Conservation (phyloP, 2,888 invertebrate genomes). For the Brenthis daphne region DNA sequence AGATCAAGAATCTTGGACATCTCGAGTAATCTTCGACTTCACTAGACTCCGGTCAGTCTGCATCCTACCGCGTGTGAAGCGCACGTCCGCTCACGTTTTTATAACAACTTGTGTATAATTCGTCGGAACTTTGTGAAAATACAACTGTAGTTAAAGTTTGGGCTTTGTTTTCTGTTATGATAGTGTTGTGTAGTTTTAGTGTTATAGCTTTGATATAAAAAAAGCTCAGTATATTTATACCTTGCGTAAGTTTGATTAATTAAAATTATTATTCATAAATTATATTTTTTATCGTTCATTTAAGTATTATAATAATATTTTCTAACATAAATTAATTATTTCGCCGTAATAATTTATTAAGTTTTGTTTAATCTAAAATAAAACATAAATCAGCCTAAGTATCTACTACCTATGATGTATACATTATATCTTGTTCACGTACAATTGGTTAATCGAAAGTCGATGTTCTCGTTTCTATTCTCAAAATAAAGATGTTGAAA, state of each 20-base stretch:
- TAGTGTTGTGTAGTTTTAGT: not conserved
- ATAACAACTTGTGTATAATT: not conserved
- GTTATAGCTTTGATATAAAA: not conserved
- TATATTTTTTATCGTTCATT: no score
- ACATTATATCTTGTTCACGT: not conserved
- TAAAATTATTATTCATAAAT: no score
- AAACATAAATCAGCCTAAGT: not conserved
- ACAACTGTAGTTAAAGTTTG: not conserved
- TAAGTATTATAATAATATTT: no score
- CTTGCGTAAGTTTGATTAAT: constrained; percentile 1
- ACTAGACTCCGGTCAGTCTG: not conserved
- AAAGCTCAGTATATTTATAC: not conserved
- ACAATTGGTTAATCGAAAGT: constrained; percentile 18
- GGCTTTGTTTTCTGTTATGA: not conserved
- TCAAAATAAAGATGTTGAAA: constrained; percentile 36
- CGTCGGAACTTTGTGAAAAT: constrained; percentile 4
- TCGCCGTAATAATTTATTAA: no score
- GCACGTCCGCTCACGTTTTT: constrained; percentile 4
- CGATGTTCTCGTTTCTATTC: constrained; percentile 24
- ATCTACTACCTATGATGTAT: not conserved
- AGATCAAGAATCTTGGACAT: constrained; percentile 5
- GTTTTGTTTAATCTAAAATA: no score
- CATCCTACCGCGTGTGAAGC: not conserved
- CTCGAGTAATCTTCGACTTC: not conserved
- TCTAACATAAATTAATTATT: no score